Conservation (phyloP, 1,140 invertebrate species). For the Zeugodacus cucurbitae region DNA sequence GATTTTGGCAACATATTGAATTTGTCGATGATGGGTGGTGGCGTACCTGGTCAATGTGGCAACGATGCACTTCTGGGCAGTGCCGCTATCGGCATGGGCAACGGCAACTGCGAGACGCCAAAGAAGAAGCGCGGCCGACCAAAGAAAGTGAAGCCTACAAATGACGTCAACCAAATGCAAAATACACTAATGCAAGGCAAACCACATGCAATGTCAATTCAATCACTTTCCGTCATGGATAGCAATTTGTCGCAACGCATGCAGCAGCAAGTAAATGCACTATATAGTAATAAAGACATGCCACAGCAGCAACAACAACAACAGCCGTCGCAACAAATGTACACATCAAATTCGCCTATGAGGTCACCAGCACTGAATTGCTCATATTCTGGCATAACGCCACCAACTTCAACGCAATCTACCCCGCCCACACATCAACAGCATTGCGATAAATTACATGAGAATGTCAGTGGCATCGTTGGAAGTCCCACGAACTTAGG, state of each 20-base stretch:
- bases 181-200: background rate
- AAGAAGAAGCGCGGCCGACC: conserved; percentile 87
- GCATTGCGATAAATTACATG: conserved; percentile 12
- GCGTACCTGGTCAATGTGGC: background rate
- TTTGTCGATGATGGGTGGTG: conserved; percentile 50
- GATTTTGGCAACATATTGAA: conserved; percentile 61
- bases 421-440: conserved; percentile 4
- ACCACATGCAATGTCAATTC: conserved; percentile 5
- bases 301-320: conserved; percentile 49
- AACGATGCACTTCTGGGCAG: background rate
- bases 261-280: background rate
- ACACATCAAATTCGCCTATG: conserved; percentile 59
- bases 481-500: background rate
- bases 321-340: conserved; percentile 49
- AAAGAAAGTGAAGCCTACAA: conserved; percentile 79
- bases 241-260: background rate
- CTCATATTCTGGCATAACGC: conserved; percentile 50
- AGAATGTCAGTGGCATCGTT: background rate
- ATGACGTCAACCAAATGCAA: background rate
- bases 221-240: background rate
- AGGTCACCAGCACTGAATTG: conserved; percentile 57
- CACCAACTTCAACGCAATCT: conserved; percentile 40
- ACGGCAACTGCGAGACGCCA: conserved; percentile 66
- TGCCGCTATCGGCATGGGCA: background rate
- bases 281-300: background rate